Evolutionary conservation across 2,888 invertebrate species (phyloP).

Genomic region (Zaprionus obscuricornis): DNA sequence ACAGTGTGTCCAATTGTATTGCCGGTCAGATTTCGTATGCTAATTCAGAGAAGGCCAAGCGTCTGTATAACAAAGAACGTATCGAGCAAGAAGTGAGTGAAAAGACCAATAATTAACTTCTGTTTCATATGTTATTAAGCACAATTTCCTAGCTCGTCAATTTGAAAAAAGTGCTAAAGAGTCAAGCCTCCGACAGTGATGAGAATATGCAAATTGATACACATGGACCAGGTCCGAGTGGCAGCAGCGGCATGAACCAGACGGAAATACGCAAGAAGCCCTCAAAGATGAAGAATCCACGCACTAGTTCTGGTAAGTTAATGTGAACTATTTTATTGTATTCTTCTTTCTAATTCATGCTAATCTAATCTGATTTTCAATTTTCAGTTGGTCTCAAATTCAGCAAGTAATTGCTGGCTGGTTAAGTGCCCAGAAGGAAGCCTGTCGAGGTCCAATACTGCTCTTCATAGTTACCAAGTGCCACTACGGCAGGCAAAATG

Average conservation of each 20-base stretch:
- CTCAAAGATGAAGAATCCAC: slow-evolving; percentile 80
- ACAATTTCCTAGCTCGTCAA: slow-evolving; percentile 87
- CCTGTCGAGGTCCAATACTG: slow-evolving; percentile 2
- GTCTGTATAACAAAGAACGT: slow-evolving; percentile 90
- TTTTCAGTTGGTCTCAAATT: slow-evolving; percentile 65
- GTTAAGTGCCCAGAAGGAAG: slow-evolving; percentile 20
- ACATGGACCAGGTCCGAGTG: slow-evolving; percentile 86
- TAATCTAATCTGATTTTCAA: neutral
- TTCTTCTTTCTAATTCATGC: neutral
- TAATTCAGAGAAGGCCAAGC: slow-evolving; percentile 92
- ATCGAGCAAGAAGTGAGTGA: slow-evolving; percentile 92
- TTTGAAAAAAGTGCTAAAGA: slow-evolving; percentile 94
- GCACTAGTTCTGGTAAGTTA: slow-evolving; percentile 68
- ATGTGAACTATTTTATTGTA: neutral
- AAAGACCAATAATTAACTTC: neutral
- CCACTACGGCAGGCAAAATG: slow-evolving; percentile 9
- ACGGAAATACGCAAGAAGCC: slow-evolving; percentile 82
- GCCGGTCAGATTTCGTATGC: slow-evolving; percentile 95
- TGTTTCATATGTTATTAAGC: neutral
- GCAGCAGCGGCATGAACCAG: slow-evolving; percentile 54
- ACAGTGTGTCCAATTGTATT: slow-evolving; percentile 93
- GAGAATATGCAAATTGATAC: slow-evolving; percentile 92
- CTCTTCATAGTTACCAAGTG: slow-evolving; percentile 10
- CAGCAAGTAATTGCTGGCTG: slow-evolving; percentile 61
- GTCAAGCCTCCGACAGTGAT: slow-evolving; percentile 91